These are phyloP conservation scores for Machimus atricapillus DNA, from an alignment of 2,888 invertebrate species.

Conservation along the genomic window DNA sequence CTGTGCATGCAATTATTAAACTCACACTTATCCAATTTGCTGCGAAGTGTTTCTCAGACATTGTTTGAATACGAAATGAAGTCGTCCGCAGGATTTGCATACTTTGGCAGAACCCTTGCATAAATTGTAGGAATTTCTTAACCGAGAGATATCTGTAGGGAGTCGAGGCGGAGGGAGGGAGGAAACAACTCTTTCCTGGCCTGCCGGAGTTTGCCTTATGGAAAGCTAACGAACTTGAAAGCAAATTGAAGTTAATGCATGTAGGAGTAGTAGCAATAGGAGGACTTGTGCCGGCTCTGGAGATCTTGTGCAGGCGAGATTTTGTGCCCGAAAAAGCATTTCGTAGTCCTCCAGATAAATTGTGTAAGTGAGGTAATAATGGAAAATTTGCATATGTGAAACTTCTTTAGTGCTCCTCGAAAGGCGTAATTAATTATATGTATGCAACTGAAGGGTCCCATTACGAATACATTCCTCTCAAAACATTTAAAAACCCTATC, in stretches of 20 bases:
- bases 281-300: background rate
- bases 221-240: conserved; percentile 37
- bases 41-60: conserved; percentile 41
- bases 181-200: conserved; percentile 30
- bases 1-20: conserved; percentile 5
- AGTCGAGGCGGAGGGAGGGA: background rate
- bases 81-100: conserved; percentile 44
- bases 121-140: conserved; percentile 35
- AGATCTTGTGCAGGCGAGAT: background rate
- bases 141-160: background rate
- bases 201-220: conserved; percentile 22
- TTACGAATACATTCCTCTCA: background rate
- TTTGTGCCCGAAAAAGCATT: conserved; percentile 12
- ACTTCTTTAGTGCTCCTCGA: background rate
- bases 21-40: conserved; percentile 44
- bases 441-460: background rate
- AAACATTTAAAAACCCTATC: background rate
- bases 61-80: conserved; percentile 45
- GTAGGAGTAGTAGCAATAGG: background rate
- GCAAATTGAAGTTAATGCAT: conserved; percentile 38
- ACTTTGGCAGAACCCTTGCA: conserved; percentile 43
- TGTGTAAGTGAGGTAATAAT: conserved; percentile 4
- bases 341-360: conserved; percentile 10
- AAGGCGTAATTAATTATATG: background rate
- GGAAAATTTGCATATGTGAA: conserved; percentile 11